Conservation (phyloP, 2,888 invertebrate species). For the Agrochola macilenta region DNA sequence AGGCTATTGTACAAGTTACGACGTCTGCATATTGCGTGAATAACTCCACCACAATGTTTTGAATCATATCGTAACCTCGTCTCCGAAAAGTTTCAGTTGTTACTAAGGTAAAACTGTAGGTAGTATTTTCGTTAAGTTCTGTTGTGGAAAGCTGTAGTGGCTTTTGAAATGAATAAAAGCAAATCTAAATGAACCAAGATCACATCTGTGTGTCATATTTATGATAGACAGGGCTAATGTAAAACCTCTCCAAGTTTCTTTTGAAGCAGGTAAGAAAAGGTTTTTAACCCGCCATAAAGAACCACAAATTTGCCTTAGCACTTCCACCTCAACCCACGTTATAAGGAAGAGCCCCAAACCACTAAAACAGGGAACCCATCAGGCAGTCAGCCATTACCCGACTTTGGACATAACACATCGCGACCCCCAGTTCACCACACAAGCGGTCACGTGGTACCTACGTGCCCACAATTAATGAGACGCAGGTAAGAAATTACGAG, state of each 20-base stretch:
- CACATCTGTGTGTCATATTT: background rate
- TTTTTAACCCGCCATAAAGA: background rate
- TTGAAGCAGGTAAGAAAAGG: background rate
- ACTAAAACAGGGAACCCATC: constrained; percentile 59
- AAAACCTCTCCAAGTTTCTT: background rate
- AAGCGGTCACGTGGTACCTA: constrained; percentile 77
- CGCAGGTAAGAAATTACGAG: constrained; percentile 82
- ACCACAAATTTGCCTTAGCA: constrained; percentile 15
- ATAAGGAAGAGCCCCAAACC: constrained; percentile 39
- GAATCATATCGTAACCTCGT: background rate
- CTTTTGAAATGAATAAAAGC: background rate
- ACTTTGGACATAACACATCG: constrained; percentile 68
- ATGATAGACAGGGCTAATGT: background rate
- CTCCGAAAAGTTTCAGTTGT: background rate
- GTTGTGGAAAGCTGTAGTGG: background rate
- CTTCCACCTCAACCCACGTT: constrained; percentile 27
- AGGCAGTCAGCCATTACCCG: constrained; percentile 61
- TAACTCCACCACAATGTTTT: background rate
- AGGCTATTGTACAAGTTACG: too few species aligned
- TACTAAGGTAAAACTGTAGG: too few species aligned
- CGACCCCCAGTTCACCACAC: constrained; percentile 65
- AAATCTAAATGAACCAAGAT: background rate
- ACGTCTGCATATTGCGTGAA: background rate
- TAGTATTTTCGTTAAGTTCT: too few species aligned
- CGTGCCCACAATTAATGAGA: constrained; percentile 86